Conservation (phyloP, 2,888 invertebrate genomes). For the Oscheius onirici region DNA sequence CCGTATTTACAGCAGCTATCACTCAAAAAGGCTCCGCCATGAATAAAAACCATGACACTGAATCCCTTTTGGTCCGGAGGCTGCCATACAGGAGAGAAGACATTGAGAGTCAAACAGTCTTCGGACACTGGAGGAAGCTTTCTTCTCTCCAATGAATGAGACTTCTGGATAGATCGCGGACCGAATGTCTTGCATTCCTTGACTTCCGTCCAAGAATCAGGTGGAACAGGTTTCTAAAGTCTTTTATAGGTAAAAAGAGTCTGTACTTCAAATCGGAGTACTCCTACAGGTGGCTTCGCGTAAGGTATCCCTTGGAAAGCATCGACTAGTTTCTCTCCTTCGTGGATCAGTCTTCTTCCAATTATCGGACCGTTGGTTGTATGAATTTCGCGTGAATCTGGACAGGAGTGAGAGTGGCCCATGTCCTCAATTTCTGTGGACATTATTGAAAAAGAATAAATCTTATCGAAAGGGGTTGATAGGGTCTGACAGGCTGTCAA, state of each 20-base stretch:
- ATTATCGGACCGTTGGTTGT: slow-evolving; percentile 55
- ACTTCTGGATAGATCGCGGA: slow-evolving; percentile 44
- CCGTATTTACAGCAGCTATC: slow-evolving; percentile 51
- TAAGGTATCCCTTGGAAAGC: slow-evolving; percentile 59
- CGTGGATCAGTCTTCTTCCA: slow-evolving; percentile 50
- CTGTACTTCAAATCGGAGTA: slow-evolving; percentile 44
- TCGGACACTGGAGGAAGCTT: slow-evolving; percentile 37
- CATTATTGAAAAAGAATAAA: too few species aligned
- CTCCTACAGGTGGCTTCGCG: slow-evolving; percentile 55
- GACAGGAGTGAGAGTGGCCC: too few species aligned
- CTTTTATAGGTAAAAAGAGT: not conserved
- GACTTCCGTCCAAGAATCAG: slow-evolving; percentile 50
- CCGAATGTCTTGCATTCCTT: slow-evolving; percentile 49
- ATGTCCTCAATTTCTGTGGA: too few species aligned
- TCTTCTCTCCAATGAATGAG: not conserved
- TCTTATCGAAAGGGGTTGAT: too few species aligned
- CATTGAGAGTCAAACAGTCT: slow-evolving; percentile 52
- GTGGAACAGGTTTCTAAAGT: slow-evolving; percentile 47
- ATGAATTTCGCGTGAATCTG: too few species aligned
- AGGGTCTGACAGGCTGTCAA: too few species aligned
- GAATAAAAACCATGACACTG: slow-evolving; percentile 53
- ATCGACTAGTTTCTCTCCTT: slow-evolving; percentile 54
- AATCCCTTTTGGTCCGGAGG: slow-evolving; percentile 45
- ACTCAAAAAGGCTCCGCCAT: slow-evolving; percentile 54
- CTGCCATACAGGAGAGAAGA: slow-evolving; percentile 54